Percentiles rank a stretch among this genome's conserved stretches.
These are phyloP conservation scores for Lepidocolaptes lacrymiger DNA, from an alignment of 2,797 vertebrate genomes.

Conservation along the genomic window DNA sequence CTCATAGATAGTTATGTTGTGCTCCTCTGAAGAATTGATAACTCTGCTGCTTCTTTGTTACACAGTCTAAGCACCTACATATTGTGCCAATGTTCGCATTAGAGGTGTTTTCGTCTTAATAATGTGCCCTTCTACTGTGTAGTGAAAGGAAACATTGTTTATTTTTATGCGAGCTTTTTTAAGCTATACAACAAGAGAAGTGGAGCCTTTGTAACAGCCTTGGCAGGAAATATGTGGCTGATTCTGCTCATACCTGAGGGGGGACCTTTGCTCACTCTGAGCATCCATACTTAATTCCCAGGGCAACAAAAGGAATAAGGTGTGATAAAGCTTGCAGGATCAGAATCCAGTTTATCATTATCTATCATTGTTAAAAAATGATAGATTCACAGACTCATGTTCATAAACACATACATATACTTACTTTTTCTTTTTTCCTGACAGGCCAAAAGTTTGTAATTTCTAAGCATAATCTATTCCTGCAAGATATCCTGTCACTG, in stretches of 20 bases:
- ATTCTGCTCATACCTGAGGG: background rate
- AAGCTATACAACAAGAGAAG: background rate
- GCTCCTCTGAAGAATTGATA: background rate
- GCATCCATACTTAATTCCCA: background rate
- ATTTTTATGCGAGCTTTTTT: background rate
- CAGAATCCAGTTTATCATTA: background rate
- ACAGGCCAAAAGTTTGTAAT: background rate
- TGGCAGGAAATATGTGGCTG: background rate
- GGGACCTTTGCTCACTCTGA: background rate
- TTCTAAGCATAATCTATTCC: background rate
- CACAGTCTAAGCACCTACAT: background rate
- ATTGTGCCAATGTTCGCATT: background rate
- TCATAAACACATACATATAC: accelerated
- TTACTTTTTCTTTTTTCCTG: background rate
- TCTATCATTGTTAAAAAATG: background rate
- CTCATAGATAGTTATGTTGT: background rate
- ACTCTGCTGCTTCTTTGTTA: background rate
- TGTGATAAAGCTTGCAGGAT: background rate
- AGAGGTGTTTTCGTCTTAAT: background rate
- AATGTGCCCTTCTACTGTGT: background rate
- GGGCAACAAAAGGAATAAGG: background rate
- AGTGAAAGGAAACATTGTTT: background rate
- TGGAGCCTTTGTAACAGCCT: background rate
- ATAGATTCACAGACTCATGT: background rate
- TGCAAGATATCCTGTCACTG: background rate